Evolutionary conservation across 2,797 vertebrate genomes (phyloP).

Genomic region (Kryptopterus vitreolus): DNA sequence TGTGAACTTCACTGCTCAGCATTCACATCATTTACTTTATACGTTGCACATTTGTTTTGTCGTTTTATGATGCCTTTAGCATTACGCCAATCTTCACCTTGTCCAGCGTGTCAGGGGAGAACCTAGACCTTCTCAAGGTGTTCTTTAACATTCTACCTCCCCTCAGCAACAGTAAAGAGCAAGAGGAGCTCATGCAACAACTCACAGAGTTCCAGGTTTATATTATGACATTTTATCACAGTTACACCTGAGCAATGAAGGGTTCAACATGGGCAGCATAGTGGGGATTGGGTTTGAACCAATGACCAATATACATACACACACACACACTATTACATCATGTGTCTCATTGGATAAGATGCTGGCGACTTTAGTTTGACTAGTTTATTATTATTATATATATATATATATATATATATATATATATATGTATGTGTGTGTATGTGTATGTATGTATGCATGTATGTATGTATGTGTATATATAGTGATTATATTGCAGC

Average conservation of each 20-base stretch:
- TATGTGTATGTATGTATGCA: too few species aligned
- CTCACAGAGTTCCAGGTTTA: constrained; percentile 85
- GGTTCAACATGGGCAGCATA: too few species aligned
- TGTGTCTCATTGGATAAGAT: too few species aligned
- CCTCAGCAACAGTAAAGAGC: constrained; percentile 85
- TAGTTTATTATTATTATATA: too few species aligned
- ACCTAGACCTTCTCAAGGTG: constrained; percentile 83
- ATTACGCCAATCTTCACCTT: constrained; percentile 86
- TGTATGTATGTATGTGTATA: too few species aligned
- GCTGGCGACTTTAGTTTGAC: too few species aligned
- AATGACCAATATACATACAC: too few species aligned
- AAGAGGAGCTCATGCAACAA: constrained; percentile 88
- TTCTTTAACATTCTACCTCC: constrained; percentile 87
- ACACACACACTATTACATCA: too few species aligned
- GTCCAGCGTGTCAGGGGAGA: constrained; percentile 85
- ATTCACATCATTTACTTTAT: not conserved
- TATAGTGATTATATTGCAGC: not conserved
- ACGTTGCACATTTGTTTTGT: not conserved
- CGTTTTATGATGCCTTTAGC: constrained; percentile 60
- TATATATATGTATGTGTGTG: too few species aligned
- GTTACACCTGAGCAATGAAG: too few species aligned
- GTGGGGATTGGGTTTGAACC: too few species aligned
- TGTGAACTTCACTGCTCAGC: not conserved
- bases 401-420: too few species aligned
- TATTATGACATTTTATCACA: not conserved